Evolutionary conservation across 35 echinoderm and acorn worm species (phyloP).

Genomic region (Stichopus chloronotus): DNA sequence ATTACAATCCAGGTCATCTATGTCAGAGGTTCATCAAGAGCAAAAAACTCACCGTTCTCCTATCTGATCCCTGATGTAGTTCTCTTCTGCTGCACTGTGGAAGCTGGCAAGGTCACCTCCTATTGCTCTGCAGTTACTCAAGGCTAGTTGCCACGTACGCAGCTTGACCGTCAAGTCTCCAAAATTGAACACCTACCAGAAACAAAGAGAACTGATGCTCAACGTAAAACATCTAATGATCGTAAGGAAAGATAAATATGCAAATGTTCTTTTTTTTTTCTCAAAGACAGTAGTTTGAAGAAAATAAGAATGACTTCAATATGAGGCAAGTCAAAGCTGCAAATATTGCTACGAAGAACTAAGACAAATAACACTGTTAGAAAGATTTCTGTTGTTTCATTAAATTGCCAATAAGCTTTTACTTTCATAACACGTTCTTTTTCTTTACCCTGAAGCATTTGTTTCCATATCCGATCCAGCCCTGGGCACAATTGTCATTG

Average conservation of each 20-base stretch:
- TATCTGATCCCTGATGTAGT: conserved; percentile 58
- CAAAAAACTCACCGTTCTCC: conserved; percentile 20
- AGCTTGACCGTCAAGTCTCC: not conserved
- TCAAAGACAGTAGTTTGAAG: too few species aligned
- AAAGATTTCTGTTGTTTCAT: not conserved
- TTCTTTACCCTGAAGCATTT: conserved; percentile 85
- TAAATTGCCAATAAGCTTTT: not conserved
- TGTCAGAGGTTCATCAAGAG: too few species aligned
- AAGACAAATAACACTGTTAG: too few species aligned
- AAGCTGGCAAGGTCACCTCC: conserved; percentile 94
- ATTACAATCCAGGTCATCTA: too few species aligned
- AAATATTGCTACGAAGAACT: too few species aligned
- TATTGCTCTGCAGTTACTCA: conserved; percentile 53
- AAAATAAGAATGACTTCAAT: too few species aligned
- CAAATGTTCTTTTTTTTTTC: too few species aligned
- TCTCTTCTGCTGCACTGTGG: conserved; percentile 80
- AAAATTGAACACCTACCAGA: conserved; percentile 11
- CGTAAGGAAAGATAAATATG: not conserved
- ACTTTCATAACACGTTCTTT: not conserved
- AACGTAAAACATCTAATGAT: not conserved
- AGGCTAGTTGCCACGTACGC: conserved; percentile 70
- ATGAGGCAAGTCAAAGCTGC: too few species aligned
- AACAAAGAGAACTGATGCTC: not conserved
- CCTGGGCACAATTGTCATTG: conserved; percentile 67
- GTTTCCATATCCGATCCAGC: conserved; percentile 88